Evolutionary conservation across 2,888 invertebrate species (phyloP).

Genomic region (Pherbina coryleti): DNA sequence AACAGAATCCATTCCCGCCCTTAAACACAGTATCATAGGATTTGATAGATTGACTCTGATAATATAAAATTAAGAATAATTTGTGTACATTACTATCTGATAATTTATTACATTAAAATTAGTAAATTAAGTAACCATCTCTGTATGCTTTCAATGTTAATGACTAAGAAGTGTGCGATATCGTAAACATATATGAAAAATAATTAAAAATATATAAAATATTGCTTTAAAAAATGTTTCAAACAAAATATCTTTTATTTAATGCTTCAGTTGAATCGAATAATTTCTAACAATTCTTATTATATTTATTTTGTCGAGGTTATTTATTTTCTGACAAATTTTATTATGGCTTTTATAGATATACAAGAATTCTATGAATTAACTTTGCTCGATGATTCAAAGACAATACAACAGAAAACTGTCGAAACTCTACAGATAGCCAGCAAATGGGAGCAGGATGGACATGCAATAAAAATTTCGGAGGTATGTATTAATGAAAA

Average conservation of each 20-base stretch:
- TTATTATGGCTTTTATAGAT: slow-evolving; percentile 75
- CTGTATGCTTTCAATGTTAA: background rate
- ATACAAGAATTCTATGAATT: slow-evolving; percentile 99
- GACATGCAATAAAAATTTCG: slow-evolving; percentile 67
- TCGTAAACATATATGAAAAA: background rate
- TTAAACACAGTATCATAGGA: slow-evolving; percentile 75
- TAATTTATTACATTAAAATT: too few relatives aligned
- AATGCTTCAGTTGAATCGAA: too few relatives aligned
- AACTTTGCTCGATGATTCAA: slow-evolving; percentile 94
- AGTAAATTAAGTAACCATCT: slow-evolving; percentile 9
- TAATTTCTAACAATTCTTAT: too few relatives aligned
- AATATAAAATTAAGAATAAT: slow-evolving; percentile 28
- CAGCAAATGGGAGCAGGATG: slow-evolving; percentile 86
- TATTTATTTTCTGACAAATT: too few relatives aligned
- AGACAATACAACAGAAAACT: slow-evolving; percentile 95
- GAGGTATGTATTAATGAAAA: slow-evolving; percentile 62
- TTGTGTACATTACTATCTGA: slow-evolving; percentile 11
- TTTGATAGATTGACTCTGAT: background rate
- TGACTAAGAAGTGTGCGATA: background rate
- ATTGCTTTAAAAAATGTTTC: background rate
- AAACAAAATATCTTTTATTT: background rate
- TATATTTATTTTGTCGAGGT: too few relatives aligned
- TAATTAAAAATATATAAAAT: background rate
- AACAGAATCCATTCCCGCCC: slow-evolving; percentile 94
- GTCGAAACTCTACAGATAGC: slow-evolving; percentile 95